Conservation (phyloP, 1,140 invertebrate genomes). For the Proales similis region DNA sequence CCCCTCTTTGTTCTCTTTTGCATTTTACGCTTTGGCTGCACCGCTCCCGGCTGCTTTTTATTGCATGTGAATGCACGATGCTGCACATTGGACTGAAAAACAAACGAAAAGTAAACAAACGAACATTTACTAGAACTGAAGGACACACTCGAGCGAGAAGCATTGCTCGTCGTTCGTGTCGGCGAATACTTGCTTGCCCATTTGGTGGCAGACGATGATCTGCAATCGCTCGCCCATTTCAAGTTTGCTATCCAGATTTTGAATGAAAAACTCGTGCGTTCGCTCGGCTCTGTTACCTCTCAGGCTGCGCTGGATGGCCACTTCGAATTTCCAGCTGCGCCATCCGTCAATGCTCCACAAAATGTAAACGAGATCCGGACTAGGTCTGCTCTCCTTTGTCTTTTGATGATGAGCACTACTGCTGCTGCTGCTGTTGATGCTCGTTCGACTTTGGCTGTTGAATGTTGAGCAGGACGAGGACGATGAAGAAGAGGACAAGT, state of each 20-base stretch:
- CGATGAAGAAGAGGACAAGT: too few relatives aligned
- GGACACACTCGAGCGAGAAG: slow-evolving; percentile 30
- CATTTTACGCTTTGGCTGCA: too few relatives aligned
- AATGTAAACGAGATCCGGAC: slow-evolving; percentile 21
- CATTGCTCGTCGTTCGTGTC: slow-evolving; percentile 24
- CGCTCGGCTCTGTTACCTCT: not conserved
- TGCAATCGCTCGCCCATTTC: slow-evolving; percentile 22
- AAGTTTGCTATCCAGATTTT: not conserved
- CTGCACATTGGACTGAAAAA: too few relatives aligned
- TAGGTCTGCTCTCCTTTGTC: slow-evolving; percentile 7
- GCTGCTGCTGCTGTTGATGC: not conserved
- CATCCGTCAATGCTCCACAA: slow-evolving; percentile 27
- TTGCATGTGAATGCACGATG: too few relatives aligned
- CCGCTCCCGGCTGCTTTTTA: too few relatives aligned
- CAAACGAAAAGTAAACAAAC: too few relatives aligned
- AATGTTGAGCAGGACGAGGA: not conserved
- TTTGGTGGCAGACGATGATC: slow-evolving; percentile 31
- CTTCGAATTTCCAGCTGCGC: slow-evolving; percentile 29
- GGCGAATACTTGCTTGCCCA: not conserved
- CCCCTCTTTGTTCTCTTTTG: too few relatives aligned
- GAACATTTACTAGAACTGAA: slow-evolving; percentile 23
- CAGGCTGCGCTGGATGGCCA: slow-evolving; percentile 13
- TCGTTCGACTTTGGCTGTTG: not conserved
- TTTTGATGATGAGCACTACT: not conserved
- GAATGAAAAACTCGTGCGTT: slow-evolving; percentile 37